phyloP scores from a whole-genome alignment of 2,797 vertebrate genomes.

The Paedocypris micromegethes region DNA sequence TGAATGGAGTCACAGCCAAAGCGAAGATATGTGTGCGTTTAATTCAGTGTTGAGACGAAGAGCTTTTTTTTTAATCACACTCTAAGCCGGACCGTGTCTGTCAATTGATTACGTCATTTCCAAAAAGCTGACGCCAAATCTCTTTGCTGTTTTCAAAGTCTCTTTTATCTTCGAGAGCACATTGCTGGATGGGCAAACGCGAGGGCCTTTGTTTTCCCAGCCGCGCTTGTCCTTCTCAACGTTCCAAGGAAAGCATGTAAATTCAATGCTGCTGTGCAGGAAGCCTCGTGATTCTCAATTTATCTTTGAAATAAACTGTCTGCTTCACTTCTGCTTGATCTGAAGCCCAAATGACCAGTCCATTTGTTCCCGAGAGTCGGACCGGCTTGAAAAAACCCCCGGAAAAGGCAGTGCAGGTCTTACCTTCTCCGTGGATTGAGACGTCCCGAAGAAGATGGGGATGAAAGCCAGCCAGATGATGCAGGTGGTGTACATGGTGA shows the following conservation, averaged over 20 bases:
- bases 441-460: conserved; percentile 98
- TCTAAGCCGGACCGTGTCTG: conserved; percentile 54
- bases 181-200: conserved; percentile 29
- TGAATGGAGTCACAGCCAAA: conserved; percentile 44
- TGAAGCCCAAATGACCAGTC: conserved; percentile 27
- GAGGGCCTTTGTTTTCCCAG: conserved; percentile 51
- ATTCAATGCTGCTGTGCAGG: not conserved
- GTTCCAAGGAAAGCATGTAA: conserved; percentile 28
- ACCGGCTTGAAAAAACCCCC: too few species aligned
- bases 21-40: conserved; percentile 39
- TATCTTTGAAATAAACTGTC: conserved; percentile 31
- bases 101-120: conserved; percentile 69
- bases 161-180: conserved; percentile 68
- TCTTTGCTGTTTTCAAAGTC: conserved; percentile 63
- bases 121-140: conserved; percentile 56
- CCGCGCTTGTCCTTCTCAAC: conserved; percentile 37
- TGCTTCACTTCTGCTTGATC: conserved; percentile 28
- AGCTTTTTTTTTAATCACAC: conserved; percentile 48
- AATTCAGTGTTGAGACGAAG: conserved; percentile 47
- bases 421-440: conserved; percentile 97
- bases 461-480: conserved; percentile 99
- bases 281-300: conserved; percentile 25
- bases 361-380: conserved; percentile 12
- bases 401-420: conserved; percentile 30
- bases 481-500: conserved; percentile 99